Percentiles rank a stretch among this genome's conserved stretches.
Evolutionary conservation across 2,797 vertebrate species (phyloP).

Genomic region (Huso huso): DNA sequence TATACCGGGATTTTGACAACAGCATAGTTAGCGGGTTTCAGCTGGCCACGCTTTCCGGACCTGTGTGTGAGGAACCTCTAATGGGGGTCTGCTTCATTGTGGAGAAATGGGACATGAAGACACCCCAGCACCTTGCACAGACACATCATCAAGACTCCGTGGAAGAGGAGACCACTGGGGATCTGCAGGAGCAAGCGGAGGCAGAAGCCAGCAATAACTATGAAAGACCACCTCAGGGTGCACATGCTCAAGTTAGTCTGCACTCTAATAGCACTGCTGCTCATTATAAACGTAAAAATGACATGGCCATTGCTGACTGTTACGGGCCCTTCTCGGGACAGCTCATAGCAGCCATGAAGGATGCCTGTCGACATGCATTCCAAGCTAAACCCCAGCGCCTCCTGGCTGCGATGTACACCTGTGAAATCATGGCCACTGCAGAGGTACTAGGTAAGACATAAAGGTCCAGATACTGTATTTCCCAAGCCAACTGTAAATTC

Average conservation of each 20-base stretch:
- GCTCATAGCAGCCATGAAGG: conserved; percentile 90
- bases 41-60: conserved; percentile 80
- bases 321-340: conserved; percentile 89
- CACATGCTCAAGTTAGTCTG: background rate
- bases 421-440: conserved; percentile 89
- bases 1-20: conserved; percentile 74
- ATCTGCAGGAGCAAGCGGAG: conserved; percentile 10
- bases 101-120: conserved; percentile 76
- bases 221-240: background rate
- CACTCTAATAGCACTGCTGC: conserved; percentile 21
- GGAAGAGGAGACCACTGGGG: conserved; percentile 5
- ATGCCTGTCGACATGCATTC: conserved; percentile 81
- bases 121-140: conserved; percentile 27
- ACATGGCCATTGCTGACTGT: conserved; percentile 53
- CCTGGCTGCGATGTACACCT: conserved; percentile 96
- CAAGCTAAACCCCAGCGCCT: conserved; percentile 86
- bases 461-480: conserved; percentile 4
- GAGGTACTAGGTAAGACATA: conserved; percentile 83
- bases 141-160: conserved; percentile 34
- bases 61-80: conserved; percentile 93
- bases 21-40: conserved; percentile 94
- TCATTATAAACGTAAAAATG: conserved; percentile 39
- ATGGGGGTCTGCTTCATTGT: conserved; percentile 92
- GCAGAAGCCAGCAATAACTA: background rate
- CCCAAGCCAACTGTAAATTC: conserved; percentile 5